These are phyloP conservation scores for Microcebus tavaratra DNA, from an alignment of 2,113 vertebrate genomes.

Conservation along the genomic window DNA sequence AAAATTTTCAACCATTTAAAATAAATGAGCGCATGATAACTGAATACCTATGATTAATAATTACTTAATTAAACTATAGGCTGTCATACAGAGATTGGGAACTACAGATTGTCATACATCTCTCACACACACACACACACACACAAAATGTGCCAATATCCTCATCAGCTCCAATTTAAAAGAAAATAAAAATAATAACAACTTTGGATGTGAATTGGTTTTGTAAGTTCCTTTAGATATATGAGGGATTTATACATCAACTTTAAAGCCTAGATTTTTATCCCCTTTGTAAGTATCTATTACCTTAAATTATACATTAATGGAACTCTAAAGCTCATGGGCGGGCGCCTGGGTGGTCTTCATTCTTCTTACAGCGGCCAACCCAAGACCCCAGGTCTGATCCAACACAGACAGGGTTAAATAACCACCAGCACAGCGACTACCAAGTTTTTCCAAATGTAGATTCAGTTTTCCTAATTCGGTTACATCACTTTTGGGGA, in stretches of 20 bases:
- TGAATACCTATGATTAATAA: not conserved
- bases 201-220: not conserved
- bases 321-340: not conserved
- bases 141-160: not conserved
- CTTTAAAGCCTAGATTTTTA: not conserved
- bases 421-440: not conserved
- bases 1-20: not conserved
- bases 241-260: not conserved
- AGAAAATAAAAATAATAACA: conserved; percentile 30
- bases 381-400: not conserved
- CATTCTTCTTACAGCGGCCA: not conserved
- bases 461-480: not conserved
- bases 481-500: not conserved
- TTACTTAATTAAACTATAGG: not conserved
- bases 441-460: not conserved
- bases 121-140: not conserved
- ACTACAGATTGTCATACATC: too few species aligned
- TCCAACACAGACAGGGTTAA: not conserved
- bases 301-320: not conserved
- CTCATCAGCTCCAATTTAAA: not conserved
- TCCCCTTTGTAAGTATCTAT: not conserved
- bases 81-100: not conserved
- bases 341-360: not conserved
- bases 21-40: not conserved
- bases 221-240: not conserved